These are phyloP conservation scores for Rhinoptilus africanus DNA, from an alignment of 2,113 vertebrate genomes.

Conservation along the genomic window DNA sequence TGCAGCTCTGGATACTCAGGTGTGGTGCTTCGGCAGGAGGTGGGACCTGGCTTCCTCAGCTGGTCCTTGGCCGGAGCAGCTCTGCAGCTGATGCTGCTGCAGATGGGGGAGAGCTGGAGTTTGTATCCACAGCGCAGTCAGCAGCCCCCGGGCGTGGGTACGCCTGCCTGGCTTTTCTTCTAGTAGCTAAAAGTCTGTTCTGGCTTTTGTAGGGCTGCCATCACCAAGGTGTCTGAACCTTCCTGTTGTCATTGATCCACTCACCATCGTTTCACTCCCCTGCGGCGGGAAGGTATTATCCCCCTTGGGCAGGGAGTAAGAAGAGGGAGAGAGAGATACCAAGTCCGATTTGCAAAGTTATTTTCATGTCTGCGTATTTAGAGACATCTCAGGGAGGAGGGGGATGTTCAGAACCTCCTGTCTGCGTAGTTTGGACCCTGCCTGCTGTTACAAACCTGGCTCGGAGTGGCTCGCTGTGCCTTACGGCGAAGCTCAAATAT, in stretches of 20 bases:
- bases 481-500: not conserved
- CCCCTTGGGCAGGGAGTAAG: not conserved
- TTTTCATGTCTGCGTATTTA: not conserved
- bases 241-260: fast-evolving
- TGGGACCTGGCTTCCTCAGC: not conserved
- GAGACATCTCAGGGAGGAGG: not conserved
- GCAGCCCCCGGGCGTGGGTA: not conserved
- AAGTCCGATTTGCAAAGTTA: not conserved
- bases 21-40: not conserved
- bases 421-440: not conserved
- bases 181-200: not conserved
- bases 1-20: not conserved
- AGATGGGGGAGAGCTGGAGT: not conserved
- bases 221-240: not conserved
- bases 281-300: not conserved
- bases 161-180: fast-evolving
- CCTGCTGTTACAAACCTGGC: not conserved
- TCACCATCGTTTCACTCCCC: fast-evolving
- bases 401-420: not conserved
- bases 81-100: not conserved
- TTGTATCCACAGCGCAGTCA: not conserved
- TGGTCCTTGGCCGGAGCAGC: fast-evolving
- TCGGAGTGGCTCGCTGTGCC: fast-evolving
- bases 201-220: not conserved
- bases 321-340: not conserved